Evolutionary conservation across 2,797 vertebrate species (phyloP).

Genomic region (Falco peregrinus): DNA sequence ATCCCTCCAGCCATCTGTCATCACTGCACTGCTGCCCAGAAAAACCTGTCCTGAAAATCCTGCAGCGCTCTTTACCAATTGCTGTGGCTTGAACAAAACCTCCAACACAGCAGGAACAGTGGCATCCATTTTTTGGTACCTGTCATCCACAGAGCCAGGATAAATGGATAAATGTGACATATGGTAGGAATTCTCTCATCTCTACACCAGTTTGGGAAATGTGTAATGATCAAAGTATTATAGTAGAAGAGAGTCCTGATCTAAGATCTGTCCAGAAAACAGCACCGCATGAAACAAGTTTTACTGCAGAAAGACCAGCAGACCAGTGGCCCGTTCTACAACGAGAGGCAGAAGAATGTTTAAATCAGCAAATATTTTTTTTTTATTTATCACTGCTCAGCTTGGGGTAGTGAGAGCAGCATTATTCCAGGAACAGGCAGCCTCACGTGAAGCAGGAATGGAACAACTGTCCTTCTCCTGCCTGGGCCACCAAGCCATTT

Average conservation of each 20-base stretch:
- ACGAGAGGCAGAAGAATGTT: not conserved
- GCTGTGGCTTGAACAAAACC: not conserved
- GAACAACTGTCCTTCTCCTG: not conserved
- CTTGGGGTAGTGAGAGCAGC: not conserved
- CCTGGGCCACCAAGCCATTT: not conserved
- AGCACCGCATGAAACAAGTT: fast-evolving
- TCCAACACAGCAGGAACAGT: not conserved
- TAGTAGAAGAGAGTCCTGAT: not conserved
- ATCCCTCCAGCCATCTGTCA: not conserved
- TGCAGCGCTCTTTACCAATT: fast-evolving
- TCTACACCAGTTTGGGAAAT: not conserved
- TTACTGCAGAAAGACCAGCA: not conserved
- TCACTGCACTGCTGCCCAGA: not conserved
- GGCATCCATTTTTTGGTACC: not conserved
- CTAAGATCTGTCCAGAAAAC: not conserved
- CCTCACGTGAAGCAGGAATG: not conserved
- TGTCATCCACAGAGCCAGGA: not conserved
- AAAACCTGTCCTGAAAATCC: not conserved
- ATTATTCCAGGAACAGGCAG: not conserved
- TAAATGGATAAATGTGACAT: not conserved
- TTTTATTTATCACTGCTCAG: not conserved
- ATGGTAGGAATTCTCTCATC: not conserved
- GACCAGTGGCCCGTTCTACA: fast-evolving
- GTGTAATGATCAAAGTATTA: fast-evolving
- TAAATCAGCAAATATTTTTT: fast-evolving